These are phyloP conservation scores for Tenthredo notha DNA, from an alignment of 2,888 invertebrate species.

Conservation along the genomic window DNA sequence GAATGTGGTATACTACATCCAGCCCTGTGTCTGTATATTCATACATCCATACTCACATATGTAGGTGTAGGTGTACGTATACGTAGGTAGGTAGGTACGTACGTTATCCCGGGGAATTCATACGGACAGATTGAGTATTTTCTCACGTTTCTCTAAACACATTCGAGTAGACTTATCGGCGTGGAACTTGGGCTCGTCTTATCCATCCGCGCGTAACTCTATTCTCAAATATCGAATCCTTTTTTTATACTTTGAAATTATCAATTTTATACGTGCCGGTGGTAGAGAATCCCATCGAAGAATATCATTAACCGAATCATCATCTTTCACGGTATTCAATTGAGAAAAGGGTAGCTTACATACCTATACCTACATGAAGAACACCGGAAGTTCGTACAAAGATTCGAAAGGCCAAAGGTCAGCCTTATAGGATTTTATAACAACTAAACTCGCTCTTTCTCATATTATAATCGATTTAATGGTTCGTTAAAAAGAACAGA, in stretches of 20 bases:
- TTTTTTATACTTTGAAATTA: not conserved
- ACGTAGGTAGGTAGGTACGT: not conserved
- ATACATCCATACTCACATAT: not conserved
- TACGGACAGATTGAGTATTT: conserved; percentile 22
- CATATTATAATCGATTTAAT: too few relatives aligned
- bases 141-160: conserved; percentile 1
- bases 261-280: not conserved
- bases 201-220: not conserved
- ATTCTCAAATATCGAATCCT: not conserved
- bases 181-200: not conserved
- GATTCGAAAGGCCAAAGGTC: too few relatives aligned
- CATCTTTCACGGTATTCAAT: too few relatives aligned
- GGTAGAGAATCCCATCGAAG: too few relatives aligned
- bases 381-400: too few relatives aligned
- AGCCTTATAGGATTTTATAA: too few relatives aligned
- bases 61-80: not conserved
- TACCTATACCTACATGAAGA: too few relatives aligned
- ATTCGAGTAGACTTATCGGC: not conserved
- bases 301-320: too few relatives aligned
- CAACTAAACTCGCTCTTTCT: too few relatives aligned
- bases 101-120: conserved; percentile 3
- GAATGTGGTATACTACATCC: not conserved
- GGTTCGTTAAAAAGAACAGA: too few relatives aligned
- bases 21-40: not conserved
- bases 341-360: too few relatives aligned